Evolutionary conservation across 2,113 vertebrate genomes (phyloP), one percentile per base, ranked within the genome.

Genomic region (Lathamus discolor): DNA sequence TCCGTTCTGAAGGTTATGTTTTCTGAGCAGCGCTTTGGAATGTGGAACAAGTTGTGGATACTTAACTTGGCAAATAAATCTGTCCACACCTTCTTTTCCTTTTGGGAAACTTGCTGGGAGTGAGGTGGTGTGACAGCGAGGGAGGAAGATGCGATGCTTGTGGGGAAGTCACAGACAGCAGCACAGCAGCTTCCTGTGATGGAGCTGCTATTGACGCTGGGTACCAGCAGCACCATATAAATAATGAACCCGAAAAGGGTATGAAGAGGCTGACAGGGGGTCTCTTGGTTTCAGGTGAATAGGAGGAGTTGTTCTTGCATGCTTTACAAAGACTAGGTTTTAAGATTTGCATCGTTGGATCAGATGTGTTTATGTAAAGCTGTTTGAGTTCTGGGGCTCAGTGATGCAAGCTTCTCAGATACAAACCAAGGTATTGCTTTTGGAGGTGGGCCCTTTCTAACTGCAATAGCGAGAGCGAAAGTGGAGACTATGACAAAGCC

Each of bases 11-110:
- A 77, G 62, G 67, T 83, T 79, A 5, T 79, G 39, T 90, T 94
- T 94, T 93, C 52, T 88, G 88, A 90, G 83, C 33, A 37, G 44
- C 13, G 31, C n/a, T 90, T 80, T 44, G 80, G 88, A 92, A 64
- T 0, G 4, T 88, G 73, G 69, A 93, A 41, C 69, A 88, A 79
- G 61, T 86, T 92, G 74, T 41, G 80, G 92, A 67, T 93, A 72
- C 80, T 93, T 90, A 83, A 70, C 79, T 92, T 93, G 79, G 90
- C 86, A 90, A 85, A 86, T 93, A 72, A 84, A 88, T 92, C 74
- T 78, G 69, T 88, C 61, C 77, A 48, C 92, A 81, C 83, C 88
- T 92, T 92, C 17, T 89, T 92, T 93, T 93, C 22, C 57, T 76
- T 93, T 49, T 33, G 73, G 66, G 80, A 79, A 52, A 62, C 57